These are phyloP conservation scores for Clepsis dumicolana DNA, from an alignment of 2,888 invertebrate species.

Conservation along the genomic window DNA sequence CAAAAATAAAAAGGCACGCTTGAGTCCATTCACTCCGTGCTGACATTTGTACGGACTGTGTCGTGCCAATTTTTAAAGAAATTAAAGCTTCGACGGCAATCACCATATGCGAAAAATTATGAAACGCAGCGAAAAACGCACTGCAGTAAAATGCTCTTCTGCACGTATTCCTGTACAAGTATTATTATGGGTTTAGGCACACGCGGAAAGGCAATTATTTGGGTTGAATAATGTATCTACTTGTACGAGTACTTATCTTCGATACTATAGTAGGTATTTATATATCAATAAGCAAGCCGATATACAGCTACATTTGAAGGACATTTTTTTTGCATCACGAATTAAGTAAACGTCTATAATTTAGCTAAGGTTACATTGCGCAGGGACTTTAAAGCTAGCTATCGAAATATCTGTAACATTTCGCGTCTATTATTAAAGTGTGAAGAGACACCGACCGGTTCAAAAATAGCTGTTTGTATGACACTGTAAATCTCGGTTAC, in stretches of 20 bases:
- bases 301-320: neutral
- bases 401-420: conserved; percentile 75
- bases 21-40: conserved; percentile 81
- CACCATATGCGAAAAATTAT: conserved; percentile 14
- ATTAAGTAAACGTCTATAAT: neutral
- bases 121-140: conserved; percentile 1
- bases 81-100: conserved; percentile 46
- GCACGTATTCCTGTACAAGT: neutral
- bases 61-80: conserved; percentile 74
- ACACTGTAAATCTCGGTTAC: conserved; percentile 81
- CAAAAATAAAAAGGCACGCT: conserved; percentile 78
- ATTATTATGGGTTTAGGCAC: neutral
- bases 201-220: neutral
- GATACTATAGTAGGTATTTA: neutral
- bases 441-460: conserved; percentile 76
- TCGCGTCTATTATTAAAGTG: conserved; percentile 80
- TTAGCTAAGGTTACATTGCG: conserved; percentile 66
- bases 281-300: neutral
- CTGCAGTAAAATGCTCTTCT: neutral
- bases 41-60: conserved; percentile 77
- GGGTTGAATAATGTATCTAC: neutral
- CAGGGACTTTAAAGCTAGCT: conserved; percentile 67
- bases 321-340: neutral
- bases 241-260: neutral
- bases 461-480: conserved; percentile 78